Percentiles rank a stretch among this genome's conserved stretches.
phyloP scores from a whole-genome alignment of 2,113 vertebrate genomes.

The Plectropomus leopardus region DNA sequence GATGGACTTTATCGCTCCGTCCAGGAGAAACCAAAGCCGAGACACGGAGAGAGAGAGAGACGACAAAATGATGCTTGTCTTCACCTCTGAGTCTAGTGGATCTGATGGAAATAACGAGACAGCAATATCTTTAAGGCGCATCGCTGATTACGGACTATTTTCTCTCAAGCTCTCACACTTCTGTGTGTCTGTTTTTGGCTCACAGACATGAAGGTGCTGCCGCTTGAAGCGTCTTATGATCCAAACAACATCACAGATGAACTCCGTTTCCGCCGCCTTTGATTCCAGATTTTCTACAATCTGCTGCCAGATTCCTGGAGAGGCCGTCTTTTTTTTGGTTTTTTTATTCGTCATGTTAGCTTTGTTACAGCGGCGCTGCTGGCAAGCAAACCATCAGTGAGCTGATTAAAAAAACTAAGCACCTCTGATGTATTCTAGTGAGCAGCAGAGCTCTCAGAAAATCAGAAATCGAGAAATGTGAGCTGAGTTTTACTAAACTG shows the following conservation, averaged over 20 bases:
- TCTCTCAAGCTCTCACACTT: background rate
- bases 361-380: constrained; percentile 44
- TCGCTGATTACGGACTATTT: background rate
- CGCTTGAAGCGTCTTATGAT: constrained; percentile 39
- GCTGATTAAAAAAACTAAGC: constrained; percentile 31
- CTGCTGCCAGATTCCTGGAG: constrained; percentile 61
- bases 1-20: constrained; percentile 38
- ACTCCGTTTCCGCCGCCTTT: constrained; percentile 41
- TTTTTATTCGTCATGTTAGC: background rate
- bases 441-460: background rate
- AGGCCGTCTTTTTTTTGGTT: background rate
- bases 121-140: background rate
- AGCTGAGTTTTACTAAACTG: background rate
- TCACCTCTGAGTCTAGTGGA: constrained; percentile 18
- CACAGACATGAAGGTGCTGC: constrained; percentile 34
- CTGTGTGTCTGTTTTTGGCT: background rate
- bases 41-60: constrained; percentile 7
- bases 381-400: background rate
- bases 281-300: constrained; percentile 44
- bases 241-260: constrained; percentile 50
- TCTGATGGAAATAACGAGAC: constrained; percentile 13
- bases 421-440: constrained; percentile 30
- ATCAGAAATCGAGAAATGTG: background rate
- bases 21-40: background rate
- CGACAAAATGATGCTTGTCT: constrained; percentile 23